These are phyloP conservation scores for Calliphora vomitoria DNA, from an alignment of 2,888 invertebrate genomes.

Conservation along the genomic window DNA sequence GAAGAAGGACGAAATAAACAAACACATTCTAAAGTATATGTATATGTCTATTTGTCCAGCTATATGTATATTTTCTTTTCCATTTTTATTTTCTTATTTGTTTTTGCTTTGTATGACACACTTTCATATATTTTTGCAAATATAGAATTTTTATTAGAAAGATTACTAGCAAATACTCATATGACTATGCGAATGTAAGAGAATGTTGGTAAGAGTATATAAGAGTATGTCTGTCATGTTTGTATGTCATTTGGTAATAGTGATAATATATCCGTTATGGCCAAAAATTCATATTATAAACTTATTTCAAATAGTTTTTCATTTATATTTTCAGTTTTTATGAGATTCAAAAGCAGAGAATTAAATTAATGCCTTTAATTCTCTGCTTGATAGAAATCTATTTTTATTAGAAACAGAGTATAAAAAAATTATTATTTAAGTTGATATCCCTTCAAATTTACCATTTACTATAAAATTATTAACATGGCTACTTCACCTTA, in stretches of 20 bases:
- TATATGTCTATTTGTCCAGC: neutral
- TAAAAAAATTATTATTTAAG: no score
- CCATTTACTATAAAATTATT: no score
- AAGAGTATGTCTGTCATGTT: neutral
- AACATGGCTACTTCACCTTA: no score
- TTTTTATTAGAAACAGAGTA: no score
- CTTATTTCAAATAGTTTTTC: neutral
- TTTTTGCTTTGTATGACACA: neutral
- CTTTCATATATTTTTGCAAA: neutral
- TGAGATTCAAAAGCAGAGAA: neutral
- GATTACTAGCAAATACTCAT: neutral
- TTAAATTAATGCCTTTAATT: neutral
- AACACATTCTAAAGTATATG: neutral
- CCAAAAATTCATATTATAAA: constrained; percentile 29
- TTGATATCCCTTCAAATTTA: no score
- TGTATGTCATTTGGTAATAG: constrained; percentile 13
- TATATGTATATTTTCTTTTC: neutral
- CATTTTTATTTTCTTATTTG: neutral
- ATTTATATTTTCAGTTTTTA: neutral
- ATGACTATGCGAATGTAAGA: neutral
- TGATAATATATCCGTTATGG: constrained; percentile 38
- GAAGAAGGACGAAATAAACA: neutral
- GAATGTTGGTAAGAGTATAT: neutral
- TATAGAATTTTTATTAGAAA: neutral
- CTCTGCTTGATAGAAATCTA: neutral